A percentile compares a stretch with the other conserved stretches of the same genome.
Conservation (phyloP, 2,888 invertebrate species). For the Oscheius sp. region DNA sequence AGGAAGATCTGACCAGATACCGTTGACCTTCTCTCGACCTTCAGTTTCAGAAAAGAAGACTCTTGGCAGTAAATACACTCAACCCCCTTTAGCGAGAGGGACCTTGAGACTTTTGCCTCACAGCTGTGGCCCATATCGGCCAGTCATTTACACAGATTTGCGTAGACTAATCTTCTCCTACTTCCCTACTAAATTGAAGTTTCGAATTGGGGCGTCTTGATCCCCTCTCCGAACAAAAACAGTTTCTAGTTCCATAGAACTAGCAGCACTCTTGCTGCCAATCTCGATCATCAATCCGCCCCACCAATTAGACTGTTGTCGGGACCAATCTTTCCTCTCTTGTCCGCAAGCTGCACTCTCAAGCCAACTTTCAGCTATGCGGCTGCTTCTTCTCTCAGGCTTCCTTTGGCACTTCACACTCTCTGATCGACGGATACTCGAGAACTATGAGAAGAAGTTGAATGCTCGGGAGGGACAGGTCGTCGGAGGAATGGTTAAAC, state of each 20-base stretch:
- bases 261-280: neutral
- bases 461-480: slow-evolving; percentile 3
- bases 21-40: slow-evolving; percentile 11
- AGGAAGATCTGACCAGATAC: neutral
- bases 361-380: neutral
- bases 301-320: neutral
- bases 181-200: neutral
- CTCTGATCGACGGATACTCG: slow-evolving; percentile 15
- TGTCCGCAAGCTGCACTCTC: neutral
- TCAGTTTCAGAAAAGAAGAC: neutral
- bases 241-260: neutral
- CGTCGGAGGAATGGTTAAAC: slow-evolving; percentile 28
- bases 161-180: neutral
- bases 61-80: slow-evolving; percentile 23
- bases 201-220: slow-evolving; percentile 1
- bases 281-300: slow-evolving; percentile 6
- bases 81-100: slow-evolving; percentile 12
- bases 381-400: slow-evolving; percentile 4
- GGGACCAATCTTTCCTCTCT: neutral
- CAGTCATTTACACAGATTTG: neutral
- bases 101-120: slow-evolving; percentile 4
- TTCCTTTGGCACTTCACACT: neutral
- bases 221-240: slow-evolving; percentile 3
- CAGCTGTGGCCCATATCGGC: slow-evolving; percentile 6
- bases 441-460: slow-evolving; percentile 29